A percentile compares a stretch with the other conserved stretches of the same genome.
These are phyloP conservation scores for Pristionchus japonicus DNA, from an alignment of 2,888 invertebrate genomes.

Conservation along the genomic window DNA sequence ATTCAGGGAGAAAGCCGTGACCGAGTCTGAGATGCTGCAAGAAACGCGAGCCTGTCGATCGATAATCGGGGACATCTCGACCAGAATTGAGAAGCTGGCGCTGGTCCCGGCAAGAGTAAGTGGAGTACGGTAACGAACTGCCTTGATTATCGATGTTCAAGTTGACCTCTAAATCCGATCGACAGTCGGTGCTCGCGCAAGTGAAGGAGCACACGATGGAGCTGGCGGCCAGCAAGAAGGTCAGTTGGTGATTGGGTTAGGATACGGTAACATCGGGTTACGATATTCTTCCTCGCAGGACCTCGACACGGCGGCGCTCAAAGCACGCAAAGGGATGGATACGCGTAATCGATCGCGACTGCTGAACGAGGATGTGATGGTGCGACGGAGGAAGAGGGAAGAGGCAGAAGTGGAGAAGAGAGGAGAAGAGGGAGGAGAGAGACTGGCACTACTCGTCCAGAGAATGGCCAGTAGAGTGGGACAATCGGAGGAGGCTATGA, in stretches of 20 bases:
- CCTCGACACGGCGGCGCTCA: background rate
- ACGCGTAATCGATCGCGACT: slow-evolving; percentile 13
- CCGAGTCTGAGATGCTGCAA: slow-evolving; percentile 46
- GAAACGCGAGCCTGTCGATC: slow-evolving; percentile 41
- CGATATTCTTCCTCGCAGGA: background rate
- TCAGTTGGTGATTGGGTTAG: background rate
- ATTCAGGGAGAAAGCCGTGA: slow-evolving; percentile 30
- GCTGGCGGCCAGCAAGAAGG: slow-evolving; percentile 33
- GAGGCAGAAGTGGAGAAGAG: slow-evolving; percentile 77
- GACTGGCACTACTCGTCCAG: slow-evolving; percentile 38
- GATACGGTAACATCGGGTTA: background rate
- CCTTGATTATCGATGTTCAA: background rate
- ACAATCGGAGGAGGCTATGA: slow-evolving; percentile 45
- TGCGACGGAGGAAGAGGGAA: slow-evolving; percentile 48
- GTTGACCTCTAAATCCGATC: slow-evolving; percentile 13
- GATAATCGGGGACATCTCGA: background rate
- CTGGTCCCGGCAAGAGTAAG: slow-evolving; percentile 34
- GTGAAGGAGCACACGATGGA: slow-evolving; percentile 44
- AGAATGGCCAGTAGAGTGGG: slow-evolving; percentile 39
- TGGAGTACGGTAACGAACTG: background rate
- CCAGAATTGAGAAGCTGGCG: slow-evolving; percentile 16
- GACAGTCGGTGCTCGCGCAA: slow-evolving; percentile 31
- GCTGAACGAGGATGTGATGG: background rate
- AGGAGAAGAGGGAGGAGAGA: slow-evolving; percentile 40
- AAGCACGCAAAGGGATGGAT: slow-evolving; percentile 19